Conservation (phyloP, 2,797 vertebrate species). For the Phoxinus dragarum region DNA sequence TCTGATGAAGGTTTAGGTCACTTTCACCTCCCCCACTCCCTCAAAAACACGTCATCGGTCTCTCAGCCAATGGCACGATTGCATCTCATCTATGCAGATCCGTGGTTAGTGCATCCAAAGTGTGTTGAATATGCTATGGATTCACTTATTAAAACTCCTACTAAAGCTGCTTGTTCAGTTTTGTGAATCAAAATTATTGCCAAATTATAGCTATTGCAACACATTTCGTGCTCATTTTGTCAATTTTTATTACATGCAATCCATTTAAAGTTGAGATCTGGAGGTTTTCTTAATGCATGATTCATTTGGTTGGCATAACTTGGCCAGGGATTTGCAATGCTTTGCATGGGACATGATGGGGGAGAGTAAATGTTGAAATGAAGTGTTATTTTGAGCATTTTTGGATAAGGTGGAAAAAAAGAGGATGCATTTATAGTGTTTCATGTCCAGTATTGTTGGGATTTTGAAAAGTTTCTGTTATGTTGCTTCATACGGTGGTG, state of each 20-base stretch:
- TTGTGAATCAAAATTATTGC: neutral
- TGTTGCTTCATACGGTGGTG: neutral
- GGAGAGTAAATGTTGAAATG: constrained; percentile 10
- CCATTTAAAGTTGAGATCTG: neutral
- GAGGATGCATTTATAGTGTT: neutral
- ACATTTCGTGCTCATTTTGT: neutral
- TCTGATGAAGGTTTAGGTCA: constrained; percentile 33
- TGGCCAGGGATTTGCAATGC: neutral
- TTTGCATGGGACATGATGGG: neutral
- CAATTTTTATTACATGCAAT: neutral
- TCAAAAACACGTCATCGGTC: constrained; percentile 27
- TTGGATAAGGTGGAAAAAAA: neutral
- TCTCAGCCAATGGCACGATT: neutral
- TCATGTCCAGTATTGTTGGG: neutral
- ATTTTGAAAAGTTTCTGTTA: neutral
- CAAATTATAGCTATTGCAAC: neutral
- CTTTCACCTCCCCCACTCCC: constrained; percentile 30
- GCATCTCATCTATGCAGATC: neutral
- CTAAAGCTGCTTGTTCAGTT: neutral
- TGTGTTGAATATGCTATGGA: neutral
- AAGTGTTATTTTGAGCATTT: neutral
- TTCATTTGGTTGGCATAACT: neutral
- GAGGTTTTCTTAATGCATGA: neutral
- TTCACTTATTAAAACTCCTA: neutral
- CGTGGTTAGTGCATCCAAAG: neutral